Conservation (phyloP, 2,888 invertebrate genomes). For the Neoscelio sp. region DNA sequence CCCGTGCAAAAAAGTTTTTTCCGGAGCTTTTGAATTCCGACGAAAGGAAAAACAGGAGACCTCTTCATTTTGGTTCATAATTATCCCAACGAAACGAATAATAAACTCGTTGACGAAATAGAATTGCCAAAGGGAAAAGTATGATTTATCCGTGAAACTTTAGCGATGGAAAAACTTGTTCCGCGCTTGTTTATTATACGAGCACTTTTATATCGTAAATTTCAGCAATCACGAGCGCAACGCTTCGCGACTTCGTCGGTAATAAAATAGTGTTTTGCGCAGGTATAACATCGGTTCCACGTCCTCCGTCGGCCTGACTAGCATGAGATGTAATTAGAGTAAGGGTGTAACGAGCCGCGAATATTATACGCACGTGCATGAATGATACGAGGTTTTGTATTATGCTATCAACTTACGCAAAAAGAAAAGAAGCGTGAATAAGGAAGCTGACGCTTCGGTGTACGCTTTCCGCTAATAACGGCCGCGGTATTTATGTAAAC, state of each 20-base stretch:
- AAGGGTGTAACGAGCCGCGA: conserved; percentile 67
- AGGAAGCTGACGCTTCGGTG: conserved; percentile 58
- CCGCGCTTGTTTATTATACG: conserved; percentile 1
- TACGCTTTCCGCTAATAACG: conserved; percentile 60
- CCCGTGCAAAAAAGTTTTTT: not conserved
- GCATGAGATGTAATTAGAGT: conserved; percentile 65
- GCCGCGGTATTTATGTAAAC: conserved; percentile 38
- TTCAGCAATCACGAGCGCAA: conserved; percentile 28
- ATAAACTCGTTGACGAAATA: not conserved
- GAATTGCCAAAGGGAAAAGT: not conserved
- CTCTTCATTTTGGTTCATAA: conserved; percentile 7
- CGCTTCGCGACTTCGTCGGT: conserved; percentile 25
- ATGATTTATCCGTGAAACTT: not conserved
- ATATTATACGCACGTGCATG: conserved; percentile 66
- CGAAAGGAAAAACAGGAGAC: not conserved
- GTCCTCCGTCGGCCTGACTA: conserved; percentile 54
- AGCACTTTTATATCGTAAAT: conserved; percentile 29
- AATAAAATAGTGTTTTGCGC: conserved; percentile 49
- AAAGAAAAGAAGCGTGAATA: conserved; percentile 54
- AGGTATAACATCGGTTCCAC: conserved; percentile 52
- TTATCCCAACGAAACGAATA: conserved; percentile 19
- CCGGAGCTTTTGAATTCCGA: not conserved
- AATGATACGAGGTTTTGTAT: conserved; percentile 63
- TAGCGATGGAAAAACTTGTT: conserved; percentile 12
- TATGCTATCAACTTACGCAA: conserved; percentile 61